Evolutionary conservation across 2,113 vertebrate species (phyloP), one percentile per base, ranked within the genome.

Genomic region (Caracal caracal): DNA sequence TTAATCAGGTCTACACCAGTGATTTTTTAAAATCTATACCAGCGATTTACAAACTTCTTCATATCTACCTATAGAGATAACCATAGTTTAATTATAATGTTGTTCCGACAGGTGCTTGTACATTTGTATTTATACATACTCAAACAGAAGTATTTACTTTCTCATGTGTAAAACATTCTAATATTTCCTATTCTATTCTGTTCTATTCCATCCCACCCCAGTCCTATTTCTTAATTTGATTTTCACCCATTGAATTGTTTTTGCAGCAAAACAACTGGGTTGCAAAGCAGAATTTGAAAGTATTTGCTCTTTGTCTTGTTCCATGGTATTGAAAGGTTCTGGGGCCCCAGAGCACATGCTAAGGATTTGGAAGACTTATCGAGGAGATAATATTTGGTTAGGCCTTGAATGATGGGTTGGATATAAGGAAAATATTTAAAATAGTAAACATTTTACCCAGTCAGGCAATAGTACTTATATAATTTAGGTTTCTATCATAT

Each of bases 41-140:
- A 91, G 28, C 89, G 63, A 87, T 63, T 95, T 95, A 43, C 33
- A 91, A 76, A 81, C 24, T 43, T 90, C 51, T 65, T 87, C 40
- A 22, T 79, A 73, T 70, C 22, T 3, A 75, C 19, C 15, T 33
- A 73, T n/a, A 65, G 59, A 86, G 84, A 84, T 66, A 92, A n/a
- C 49, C 19, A 22, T 47, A 51, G 95, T 88, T 88, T 86, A 73
- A 66, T 43, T 75, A 3, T 71, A 53, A 43, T 12, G 19, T 37
- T 73, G 2, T 24, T 43, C 3, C 88, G 33, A 88, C 6, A 83
- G 26, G 26, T 26, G 15, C 9, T 66, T 37, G 73, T 17, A 53
- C 13, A 56, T 30, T 1, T 59, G 16, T 59, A 30, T 19, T 20
- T 61, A 20, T 20, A 28, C 3, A 30, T 12, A 22, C 19, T 65